These are phyloP conservation scores for Stenopsyche tienmushanensis DNA, from an alignment of 1,140 invertebrate genomes.

Conservation along the genomic window DNA sequence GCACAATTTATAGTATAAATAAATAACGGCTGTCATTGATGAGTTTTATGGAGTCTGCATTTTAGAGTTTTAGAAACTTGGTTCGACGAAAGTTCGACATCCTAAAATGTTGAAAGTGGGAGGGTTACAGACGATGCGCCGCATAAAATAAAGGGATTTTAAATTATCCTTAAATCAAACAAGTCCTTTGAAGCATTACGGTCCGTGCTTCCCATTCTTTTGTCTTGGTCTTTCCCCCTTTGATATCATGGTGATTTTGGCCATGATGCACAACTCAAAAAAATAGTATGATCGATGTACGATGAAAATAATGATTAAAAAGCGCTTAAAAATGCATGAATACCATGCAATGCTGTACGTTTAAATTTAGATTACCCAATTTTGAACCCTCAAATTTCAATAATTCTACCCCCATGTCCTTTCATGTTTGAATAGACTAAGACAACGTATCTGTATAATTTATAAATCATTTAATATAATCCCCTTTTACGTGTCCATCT, in stretches of 20 bases:
- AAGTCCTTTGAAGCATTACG: constrained; percentile 30
- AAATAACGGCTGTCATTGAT: too few relatives aligned
- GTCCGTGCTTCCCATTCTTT: constrained; percentile 19
- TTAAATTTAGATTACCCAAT: background rate
- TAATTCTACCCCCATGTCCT: background rate
- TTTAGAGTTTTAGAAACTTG: too few relatives aligned
- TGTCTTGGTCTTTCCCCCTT: constrained; percentile 8
- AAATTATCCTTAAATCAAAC: constrained; percentile 42
- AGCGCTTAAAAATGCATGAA: too few relatives aligned
- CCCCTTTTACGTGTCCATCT: background rate
- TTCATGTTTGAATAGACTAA: constrained; percentile 4
- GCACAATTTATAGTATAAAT: too few relatives aligned
- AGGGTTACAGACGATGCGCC: constrained; percentile 32
- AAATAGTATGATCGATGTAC: too few relatives aligned
- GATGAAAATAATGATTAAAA: too few relatives aligned
- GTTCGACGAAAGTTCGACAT: too few relatives aligned
- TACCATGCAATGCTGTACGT: too few relatives aligned
- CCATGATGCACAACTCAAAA: too few relatives aligned
- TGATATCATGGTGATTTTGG: background rate
- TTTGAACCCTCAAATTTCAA: background rate
- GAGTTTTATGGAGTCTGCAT: too few relatives aligned
- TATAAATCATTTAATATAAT: constrained; percentile 18
- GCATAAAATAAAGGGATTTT: constrained; percentile 41
- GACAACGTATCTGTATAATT: constrained; percentile 7
- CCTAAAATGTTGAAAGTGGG: constrained; percentile 10